Base-by-base conservation (phyloP, 64 coral and sea anemone genomes). In the Stylophora pistillata region DNA sequence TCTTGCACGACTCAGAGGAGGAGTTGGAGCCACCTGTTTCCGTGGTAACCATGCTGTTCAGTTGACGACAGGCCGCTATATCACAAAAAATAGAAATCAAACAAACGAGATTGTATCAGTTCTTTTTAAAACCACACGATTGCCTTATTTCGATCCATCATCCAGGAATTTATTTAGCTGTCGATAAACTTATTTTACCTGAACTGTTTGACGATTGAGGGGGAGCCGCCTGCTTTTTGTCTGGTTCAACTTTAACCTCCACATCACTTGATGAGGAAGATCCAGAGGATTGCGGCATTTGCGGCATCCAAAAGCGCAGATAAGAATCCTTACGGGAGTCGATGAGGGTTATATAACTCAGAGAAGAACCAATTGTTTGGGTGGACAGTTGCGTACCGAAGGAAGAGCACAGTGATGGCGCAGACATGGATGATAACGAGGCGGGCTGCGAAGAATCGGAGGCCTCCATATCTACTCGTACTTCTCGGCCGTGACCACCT, bases 1-100 rank as follows among this genome's bases (percentile, higher is more conserved):
- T 78, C 25, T 78, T 78, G 56, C 75, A 78, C 2, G 75, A 78
- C 28, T 78, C 75, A 25, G 52, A 53, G 1, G 73, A 78, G 5
- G 75, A 78, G 16, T 78, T 78, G 0, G 52, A 29, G 23, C 21
- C 10, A 53, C 21, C 37, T 18, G 74, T 37, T 52, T 75, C 32
- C 61, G 21, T 21, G 15, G 61, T 23, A 64, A 64, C 6, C 5
- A 23, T 23, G 6, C 23, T 64, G 5, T 16, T 64, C 20, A 6
- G 63, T 66, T 66, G 18, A 47, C 37, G 37, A 47, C 3, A 47
- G 37, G 37, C 37, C 7, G 37, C 37, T 47, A 47, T 47, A 47
- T 47, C 37, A 47, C 37, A 47, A 47, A 47, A 4, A 47, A 0
- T 47, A 47, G 37, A 47, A 47, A 47, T 47, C 37, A 47, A 47